These are phyloP conservation scores for Protodeltote pygarga DNA, from an alignment of 2,888 invertebrate species.

Conservation along the genomic window DNA sequence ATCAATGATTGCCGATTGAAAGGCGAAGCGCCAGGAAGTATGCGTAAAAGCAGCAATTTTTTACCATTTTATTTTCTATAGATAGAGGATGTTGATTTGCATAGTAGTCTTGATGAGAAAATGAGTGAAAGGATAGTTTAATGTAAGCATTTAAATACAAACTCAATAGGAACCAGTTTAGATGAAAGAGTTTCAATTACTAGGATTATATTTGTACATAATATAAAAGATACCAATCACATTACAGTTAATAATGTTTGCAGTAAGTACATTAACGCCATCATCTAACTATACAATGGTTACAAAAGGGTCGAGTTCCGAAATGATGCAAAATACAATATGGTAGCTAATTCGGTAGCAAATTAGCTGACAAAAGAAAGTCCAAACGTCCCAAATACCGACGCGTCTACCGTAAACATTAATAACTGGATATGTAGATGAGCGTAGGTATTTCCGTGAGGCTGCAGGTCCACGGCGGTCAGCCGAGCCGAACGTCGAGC, in stretches of 20 bases:
- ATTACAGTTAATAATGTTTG: background rate
- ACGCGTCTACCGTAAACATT: conserved; percentile 59
- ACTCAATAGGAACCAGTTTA: too few relatives aligned
- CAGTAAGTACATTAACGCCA: too few relatives aligned
- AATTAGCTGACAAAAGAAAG: conserved; percentile 51
- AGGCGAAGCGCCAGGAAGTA: conserved; percentile 50
- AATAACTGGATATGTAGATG: conserved; percentile 64
- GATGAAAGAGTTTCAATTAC: too few relatives aligned
- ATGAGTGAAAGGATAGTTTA: conserved; percentile 10
- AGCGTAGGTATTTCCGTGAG: conserved; percentile 55
- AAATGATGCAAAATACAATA: conserved; percentile 9
- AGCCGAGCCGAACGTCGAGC: conserved; percentile 46
- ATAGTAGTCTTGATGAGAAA: conserved; percentile 12
- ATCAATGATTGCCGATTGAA: conserved; percentile 58
- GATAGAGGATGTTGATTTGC: conserved; percentile 9
- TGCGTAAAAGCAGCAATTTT: conserved; percentile 16
- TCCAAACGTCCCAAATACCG: conserved; percentile 63
- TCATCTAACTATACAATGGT: background rate
- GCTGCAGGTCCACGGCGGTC: conserved; percentile 58
- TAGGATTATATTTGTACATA: too few relatives aligned
- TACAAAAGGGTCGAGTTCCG: conserved; percentile 4
- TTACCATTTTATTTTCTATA: conserved; percentile 8
- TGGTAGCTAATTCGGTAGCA: conserved; percentile 34
- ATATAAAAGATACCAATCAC: background rate
- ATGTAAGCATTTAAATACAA: too few relatives aligned